Evolutionary conservation across 2,797 vertebrate species (phyloP).

Genomic region (Chrysocyon brachyurus): DNA sequence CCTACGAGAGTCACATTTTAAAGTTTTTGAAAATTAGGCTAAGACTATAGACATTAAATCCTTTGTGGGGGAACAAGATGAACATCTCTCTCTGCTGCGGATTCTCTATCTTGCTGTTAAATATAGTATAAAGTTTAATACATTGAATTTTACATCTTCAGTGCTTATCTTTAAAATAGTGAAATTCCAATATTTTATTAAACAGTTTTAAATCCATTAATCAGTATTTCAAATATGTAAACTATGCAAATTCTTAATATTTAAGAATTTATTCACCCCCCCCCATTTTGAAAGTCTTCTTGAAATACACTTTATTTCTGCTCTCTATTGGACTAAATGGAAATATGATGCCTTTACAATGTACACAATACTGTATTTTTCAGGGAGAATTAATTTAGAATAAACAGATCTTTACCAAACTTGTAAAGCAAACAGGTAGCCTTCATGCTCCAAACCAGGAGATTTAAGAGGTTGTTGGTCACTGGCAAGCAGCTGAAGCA

Average conservation of each 20-base stretch:
- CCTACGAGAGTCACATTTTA: background rate
- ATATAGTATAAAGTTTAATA: background rate
- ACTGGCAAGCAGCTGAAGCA: slow-evolving; percentile 10
- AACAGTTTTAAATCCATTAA: background rate
- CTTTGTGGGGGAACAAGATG: background rate
- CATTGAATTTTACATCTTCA: background rate
- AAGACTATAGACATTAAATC: background rate
- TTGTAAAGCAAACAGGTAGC: background rate
- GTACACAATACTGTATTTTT: background rate
- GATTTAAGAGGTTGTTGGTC: slow-evolving; percentile 18
- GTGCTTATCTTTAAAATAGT: slow-evolving; percentile 26
- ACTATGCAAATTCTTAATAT: background rate
- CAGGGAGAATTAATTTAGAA: slow-evolving; percentile 7
- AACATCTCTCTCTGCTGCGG: background rate
- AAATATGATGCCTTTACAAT: background rate
- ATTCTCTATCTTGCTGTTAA: background rate
- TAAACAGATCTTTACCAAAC: background rate
- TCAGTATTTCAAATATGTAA: background rate
- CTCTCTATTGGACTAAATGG: background rate
- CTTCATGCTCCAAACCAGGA: background rate
- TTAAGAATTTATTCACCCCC: accelerated
- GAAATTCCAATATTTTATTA: background rate
- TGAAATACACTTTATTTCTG: background rate
- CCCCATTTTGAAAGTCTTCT: background rate
- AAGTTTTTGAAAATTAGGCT: background rate